Base-by-base conservation (phyloP, 2,113 vertebrate genomes). In the Azemiops feae region DNA sequence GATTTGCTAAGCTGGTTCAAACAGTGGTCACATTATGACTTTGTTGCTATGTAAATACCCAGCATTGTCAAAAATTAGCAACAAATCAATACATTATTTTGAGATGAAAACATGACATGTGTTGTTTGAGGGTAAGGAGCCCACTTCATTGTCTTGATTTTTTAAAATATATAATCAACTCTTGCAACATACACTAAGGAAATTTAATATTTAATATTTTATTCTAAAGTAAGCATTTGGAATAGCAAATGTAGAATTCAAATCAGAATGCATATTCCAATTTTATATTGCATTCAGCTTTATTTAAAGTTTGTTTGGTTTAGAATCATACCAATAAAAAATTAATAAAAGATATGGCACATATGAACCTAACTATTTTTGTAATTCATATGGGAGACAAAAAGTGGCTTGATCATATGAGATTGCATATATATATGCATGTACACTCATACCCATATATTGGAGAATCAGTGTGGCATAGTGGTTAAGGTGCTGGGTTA, bases 21-120 rank as follows among this genome's bases (percentile, higher is more conserved):
- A 94, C 92, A 96, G 86, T 87, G 93, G 95, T 58, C 91, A 95
- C 95, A 92, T 92, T 85, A 54, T 88, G 87, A 53, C 96, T 96
- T 96, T 92, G 50, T 96, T 97, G 95, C 96, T 88, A 93, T 95
- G 43, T 96, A 91, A 91, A 90, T 30, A 27, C 69, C 22, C 27
- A 94, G 93, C 92, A 58, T 93, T 93, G 96, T 97, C 96, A 92
- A 97, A 94, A 97, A 96, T 97, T 96, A 95, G 95, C 96, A 95
- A 94, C 92, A 93, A 92, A 94, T 97, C 96, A 96, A 96, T 96
- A 96, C 93, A 96, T 97, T 95, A 90, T 89, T 96, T 96, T 55
- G 91, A 95, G 25, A 95, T 34, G 89, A 96, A 94, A 97, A 92
- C 86, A 94, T 89, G 87, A 92, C 93, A 95, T 94, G 92, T 96